Evolutionary conservation across 2,797 vertebrate genomes (phyloP), one percentile per base, ranked within the genome.

Genomic region (Jordanella pulchra): DNA sequence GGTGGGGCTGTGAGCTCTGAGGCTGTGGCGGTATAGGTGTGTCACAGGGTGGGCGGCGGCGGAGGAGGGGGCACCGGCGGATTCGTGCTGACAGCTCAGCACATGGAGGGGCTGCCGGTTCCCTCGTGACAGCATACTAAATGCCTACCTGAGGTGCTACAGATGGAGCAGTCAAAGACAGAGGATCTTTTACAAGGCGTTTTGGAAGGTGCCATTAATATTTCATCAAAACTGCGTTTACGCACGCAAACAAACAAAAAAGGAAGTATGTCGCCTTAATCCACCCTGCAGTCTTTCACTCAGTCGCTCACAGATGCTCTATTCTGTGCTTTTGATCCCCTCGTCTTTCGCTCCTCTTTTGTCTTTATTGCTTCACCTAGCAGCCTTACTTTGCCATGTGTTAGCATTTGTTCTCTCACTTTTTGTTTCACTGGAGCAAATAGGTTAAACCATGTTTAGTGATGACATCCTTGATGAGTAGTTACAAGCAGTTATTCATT

Each of bases 221-320:
- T 93, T 94, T 92, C 86, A 94, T 93, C 93, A 93, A 90, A 91
- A 91, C 89, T 83, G 79, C 91, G 73, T 92, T 93, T 93, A 94
- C 90, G 87, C 86, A 78, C 84, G 84, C 92, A 93, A 92, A 93
- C 91, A 93, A 93, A 93, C 88, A 92, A 84, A 90, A 92, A 89
- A 89, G 88, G 82, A 90, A 87, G 88, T 77, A 78, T 90, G 92
- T 91, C 81, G 75, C 87, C 90, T 79, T 88, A 87, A 90, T 91
- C 89, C 85, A 76, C 90, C 89, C 91, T 73, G 83, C 89, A 90
- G 88, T 86, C 82, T 88, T 80, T 88, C 88, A 82, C 79, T 88
- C 90, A 77, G 72, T 73, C 85, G 30, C 79, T 86, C 83, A 81
- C 82, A 81, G 69, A 77, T 82, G 80, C 79, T 89, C 81, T 85